phyloP scores from a whole-genome alignment of 2,797 vertebrate species.

The Falco cherrug region DNA sequence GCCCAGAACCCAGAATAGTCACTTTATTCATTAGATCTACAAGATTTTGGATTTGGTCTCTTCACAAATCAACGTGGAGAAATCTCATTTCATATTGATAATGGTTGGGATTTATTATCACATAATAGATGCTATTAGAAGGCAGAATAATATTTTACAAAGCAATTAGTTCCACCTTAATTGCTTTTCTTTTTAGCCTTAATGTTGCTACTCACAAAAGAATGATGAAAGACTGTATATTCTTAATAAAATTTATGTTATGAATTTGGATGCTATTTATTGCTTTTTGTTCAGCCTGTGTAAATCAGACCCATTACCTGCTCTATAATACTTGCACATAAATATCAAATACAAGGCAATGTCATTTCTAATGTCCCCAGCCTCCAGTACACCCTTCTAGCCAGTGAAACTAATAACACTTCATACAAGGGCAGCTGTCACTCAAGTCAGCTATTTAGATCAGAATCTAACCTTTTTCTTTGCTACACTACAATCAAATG shows the following conservation, averaged over 20 bases:
- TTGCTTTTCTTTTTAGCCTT: neutral
- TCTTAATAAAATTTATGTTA: neutral
- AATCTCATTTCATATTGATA: neutral
- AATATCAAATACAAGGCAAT: neutral
- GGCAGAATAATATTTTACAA: neutral
- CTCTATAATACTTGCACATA: neutral
- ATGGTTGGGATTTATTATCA: neutral
- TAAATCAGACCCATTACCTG: neutral
- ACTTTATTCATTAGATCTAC: neutral
- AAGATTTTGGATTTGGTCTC: neutral
- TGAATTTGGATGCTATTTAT: neutral
- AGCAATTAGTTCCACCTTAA: neutral
- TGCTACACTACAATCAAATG: neutral
- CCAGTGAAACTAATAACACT: neutral
- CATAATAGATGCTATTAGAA: neutral
- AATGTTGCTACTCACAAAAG: neutral
- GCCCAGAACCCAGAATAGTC: neutral
- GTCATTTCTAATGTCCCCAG: neutral
- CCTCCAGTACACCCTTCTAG: neutral
- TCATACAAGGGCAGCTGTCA: neutral
- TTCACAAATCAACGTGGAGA: neutral
- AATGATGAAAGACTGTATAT: neutral
- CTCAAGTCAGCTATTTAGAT: neutral
- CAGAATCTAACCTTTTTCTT: neutral
- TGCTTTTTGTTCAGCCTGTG: neutral